A percentile compares a stretch with the other conserved stretches of the same genome.
phyloP scores from a whole-genome alignment of 2,888 invertebrate genomes.

The Eupithecia tripunctaria region DNA sequence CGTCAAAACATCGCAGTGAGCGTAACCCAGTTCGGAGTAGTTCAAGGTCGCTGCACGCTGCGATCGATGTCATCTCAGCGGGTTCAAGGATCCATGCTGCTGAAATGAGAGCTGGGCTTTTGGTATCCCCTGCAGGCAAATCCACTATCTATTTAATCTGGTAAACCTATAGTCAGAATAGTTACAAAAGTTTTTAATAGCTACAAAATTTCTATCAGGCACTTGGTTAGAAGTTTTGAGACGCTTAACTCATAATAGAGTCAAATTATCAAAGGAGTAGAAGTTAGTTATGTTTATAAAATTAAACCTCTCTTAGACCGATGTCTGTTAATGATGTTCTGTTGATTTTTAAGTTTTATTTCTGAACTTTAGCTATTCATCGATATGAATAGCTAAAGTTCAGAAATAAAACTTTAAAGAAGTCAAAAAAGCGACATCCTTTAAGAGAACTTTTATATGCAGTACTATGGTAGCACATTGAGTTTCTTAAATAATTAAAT shows the following conservation, averaged over 20 bases:
- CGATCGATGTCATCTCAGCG: conserved; percentile 25
- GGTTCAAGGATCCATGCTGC: conserved; percentile 2
- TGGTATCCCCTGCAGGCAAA: background rate
- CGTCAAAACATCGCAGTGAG: conserved; percentile 37
- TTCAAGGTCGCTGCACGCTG: conserved; percentile 29
- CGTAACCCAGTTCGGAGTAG: conserved; percentile 30
- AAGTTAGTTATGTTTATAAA: background rate
- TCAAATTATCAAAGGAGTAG: background rate
- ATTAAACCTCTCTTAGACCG: no score
- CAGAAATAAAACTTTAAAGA: no score
- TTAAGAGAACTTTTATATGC: background rate
- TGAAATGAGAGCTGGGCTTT: background rate
- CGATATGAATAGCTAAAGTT: no score
- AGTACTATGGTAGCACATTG: background rate
- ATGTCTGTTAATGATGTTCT: no score
- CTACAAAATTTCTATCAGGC: background rate
- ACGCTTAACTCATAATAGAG: background rate
- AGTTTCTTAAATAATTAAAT: background rate
- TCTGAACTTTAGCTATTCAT: no score
- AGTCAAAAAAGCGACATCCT: background rate
- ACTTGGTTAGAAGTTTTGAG: background rate
- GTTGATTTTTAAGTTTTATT: no score
- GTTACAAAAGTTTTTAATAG: background rate
- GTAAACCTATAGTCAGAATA: background rate
- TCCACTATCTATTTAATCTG: background rate